A percentile compares a stretch with the other conserved stretches of the same genome.
Evolutionary conservation across 92 coral and sea anemone species (phyloP).

Genomic region (Palythoa grandis): DNA sequence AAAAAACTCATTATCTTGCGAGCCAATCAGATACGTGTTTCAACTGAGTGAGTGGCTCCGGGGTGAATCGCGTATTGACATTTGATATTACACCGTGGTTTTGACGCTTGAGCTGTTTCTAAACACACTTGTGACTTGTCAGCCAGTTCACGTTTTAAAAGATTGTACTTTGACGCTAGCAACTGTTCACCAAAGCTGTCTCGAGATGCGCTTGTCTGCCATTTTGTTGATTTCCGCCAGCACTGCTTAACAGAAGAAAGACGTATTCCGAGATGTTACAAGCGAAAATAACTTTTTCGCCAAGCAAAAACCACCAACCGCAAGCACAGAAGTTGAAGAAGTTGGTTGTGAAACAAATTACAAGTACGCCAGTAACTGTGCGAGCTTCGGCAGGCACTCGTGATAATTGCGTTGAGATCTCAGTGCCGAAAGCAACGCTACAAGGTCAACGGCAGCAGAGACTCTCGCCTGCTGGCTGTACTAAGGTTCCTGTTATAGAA

Average conservation of each 20-base stretch:
- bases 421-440: constrained; percentile 33
- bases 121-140: constrained; percentile 36
- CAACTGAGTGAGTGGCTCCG: neutral
- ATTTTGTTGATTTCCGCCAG: neutral
- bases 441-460: constrained; percentile 14
- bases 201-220: constrained; percentile 17
- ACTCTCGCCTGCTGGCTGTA: constrained; percentile 1
- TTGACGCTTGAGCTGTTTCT: constrained; percentile 43
- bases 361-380: constrained; percentile 39
- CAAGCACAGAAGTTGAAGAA: constrained; percentile 42
- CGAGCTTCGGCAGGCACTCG: constrained; percentile 48
- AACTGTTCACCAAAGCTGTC: constrained; percentile 48
- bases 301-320: constrained; percentile 40
- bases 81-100: constrained; percentile 26
- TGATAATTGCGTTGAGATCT: constrained; percentile 41
- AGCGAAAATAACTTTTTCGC: constrained; percentile 36
- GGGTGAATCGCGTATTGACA: constrained; percentile 14
- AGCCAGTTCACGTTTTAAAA: constrained; percentile 28
- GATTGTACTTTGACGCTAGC: constrained; percentile 20
- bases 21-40: neutral
- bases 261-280: constrained; percentile 29
- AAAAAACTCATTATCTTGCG: neutral
- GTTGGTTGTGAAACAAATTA: constrained; percentile 41
- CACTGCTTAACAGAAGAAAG: constrained; percentile 6
- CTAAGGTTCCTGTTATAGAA: constrained; percentile 43